Percentiles rank a stretch among this genome's conserved stretches.
These are phyloP conservation scores for Muscicapa comitata DNA, from an alignment of 2,797 vertebrate genomes.

Conservation along the genomic window DNA sequence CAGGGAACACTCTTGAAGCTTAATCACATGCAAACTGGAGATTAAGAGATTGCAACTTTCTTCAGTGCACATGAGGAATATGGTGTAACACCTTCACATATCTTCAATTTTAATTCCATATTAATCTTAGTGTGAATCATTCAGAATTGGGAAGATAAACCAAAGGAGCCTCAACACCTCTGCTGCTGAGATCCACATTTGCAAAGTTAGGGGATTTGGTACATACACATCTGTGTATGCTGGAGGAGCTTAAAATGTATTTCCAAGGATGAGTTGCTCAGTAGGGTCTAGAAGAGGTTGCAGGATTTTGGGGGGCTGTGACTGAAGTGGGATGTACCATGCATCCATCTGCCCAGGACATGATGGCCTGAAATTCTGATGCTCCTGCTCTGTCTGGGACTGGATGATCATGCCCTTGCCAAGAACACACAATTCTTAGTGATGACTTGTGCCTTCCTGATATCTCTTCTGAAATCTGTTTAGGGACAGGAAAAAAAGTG, in stretches of 20 bases:
- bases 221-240: neutral
- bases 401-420: neutral
- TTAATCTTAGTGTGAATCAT: neutral
- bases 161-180: neutral
- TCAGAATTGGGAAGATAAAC: neutral
- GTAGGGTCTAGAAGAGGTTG: neutral
- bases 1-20: neutral
- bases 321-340: neutral
- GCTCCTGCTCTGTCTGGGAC: neutral
- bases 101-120: neutral
- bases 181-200: neutral
- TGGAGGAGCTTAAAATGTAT: neutral
- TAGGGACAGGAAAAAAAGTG: neutral
- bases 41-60: neutral
- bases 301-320: neutral
- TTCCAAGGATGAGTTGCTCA: neutral
- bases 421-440: neutral
- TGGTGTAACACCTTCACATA: neutral
- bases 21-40: constrained; percentile 2
- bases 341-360: neutral
- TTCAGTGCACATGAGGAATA: neutral
- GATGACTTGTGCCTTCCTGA: neutral
- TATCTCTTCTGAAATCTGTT: neutral
- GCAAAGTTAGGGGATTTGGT: neutral
- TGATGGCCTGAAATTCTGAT: neutral